phyloP scores from a whole-genome alignment of 2,888 invertebrate genomes.

The Conomelus anceps region DNA sequence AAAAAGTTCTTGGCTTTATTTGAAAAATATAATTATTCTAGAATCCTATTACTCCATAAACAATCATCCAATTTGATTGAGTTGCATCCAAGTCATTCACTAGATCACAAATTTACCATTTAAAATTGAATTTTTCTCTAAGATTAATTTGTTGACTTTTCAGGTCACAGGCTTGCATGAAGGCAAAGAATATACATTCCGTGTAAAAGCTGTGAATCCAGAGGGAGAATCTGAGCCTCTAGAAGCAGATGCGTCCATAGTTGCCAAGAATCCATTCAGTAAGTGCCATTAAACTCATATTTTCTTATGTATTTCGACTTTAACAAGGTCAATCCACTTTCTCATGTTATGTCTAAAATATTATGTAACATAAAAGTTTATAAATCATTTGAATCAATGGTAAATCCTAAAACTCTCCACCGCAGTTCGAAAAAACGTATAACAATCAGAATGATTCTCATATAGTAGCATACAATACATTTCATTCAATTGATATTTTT shows the following conservation, averaged over 20 bases:
- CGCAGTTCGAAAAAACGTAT: no score
- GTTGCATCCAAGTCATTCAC: neutral
- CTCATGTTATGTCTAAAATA: no score
- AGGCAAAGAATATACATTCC: conserved; percentile 96
- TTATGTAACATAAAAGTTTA: no score
- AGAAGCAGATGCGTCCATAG: conserved; percentile 79
- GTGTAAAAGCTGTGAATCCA: conserved; percentile 93
- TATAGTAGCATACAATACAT: no score
- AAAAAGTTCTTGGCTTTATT: no score
- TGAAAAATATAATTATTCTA: no score
- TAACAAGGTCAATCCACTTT: neutral
- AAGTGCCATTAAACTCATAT: conserved; percentile 39
- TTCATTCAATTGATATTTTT: no score
- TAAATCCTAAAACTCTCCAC: no score
- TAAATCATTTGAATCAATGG: no score
- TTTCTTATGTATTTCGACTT: neutral
- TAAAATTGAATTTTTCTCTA: neutral
- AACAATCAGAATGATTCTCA: no score
- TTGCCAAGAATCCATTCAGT: conserved; percentile 96
- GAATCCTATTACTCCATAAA: no score
- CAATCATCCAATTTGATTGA: neutral
- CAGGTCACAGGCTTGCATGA: conserved; percentile 76
- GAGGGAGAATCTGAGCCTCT: conserved; percentile 98
- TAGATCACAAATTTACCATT: neutral
- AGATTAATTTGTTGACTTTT: conserved; percentile 23